These are phyloP conservation scores for Pelagia noctiluca DNA, from an alignment of 30 jellyfish, hydroid and myxozoan species.

Conservation along the genomic window DNA sequence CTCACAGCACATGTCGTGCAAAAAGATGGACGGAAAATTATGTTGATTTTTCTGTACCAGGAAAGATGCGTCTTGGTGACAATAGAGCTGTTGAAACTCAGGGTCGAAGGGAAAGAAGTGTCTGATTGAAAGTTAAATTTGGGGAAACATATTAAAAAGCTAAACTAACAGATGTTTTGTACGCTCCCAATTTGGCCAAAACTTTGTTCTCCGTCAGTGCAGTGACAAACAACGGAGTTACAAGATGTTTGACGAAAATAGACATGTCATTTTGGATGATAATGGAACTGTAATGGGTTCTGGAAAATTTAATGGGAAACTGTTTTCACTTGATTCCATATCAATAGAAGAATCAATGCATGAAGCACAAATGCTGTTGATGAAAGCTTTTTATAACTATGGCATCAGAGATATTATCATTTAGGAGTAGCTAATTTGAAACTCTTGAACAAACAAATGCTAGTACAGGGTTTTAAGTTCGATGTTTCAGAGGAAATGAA, in stretches of 20 bases:
- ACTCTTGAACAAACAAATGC: neutral
- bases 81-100: neutral
- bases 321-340: slow-evolving; percentile 7
- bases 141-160: slow-evolving; percentile 20
- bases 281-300: slow-evolving; percentile 15
- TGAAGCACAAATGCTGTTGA: slow-evolving; percentile 11
- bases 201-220: slow-evolving; percentile 5
- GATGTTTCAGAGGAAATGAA: neutral
- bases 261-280: slow-evolving; percentile 9
- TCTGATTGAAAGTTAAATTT: slow-evolving; percentile 10
- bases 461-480: neutral
- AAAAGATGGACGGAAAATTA: too few species aligned
- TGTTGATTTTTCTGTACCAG: slow-evolving; percentile 1
- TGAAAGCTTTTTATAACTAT: neutral
- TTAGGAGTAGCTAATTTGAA: neutral
- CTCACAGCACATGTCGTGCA: slow-evolving; percentile 57
- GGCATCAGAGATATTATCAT: neutral
- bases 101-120: slow-evolving; percentile 41
- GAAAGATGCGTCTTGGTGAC: slow-evolving; percentile 29
- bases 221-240: neutral
- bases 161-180: slow-evolving; percentile 24
- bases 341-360: neutral
- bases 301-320: slow-evolving; percentile 14
- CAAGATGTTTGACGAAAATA: slow-evolving; percentile 4
- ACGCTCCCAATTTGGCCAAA: slow-evolving; percentile 46